Percentiles rank a stretch among this genome's conserved stretches.
phyloP scores from a whole-genome alignment of 2,113 vertebrate genomes.

The Hylia prasina region DNA sequence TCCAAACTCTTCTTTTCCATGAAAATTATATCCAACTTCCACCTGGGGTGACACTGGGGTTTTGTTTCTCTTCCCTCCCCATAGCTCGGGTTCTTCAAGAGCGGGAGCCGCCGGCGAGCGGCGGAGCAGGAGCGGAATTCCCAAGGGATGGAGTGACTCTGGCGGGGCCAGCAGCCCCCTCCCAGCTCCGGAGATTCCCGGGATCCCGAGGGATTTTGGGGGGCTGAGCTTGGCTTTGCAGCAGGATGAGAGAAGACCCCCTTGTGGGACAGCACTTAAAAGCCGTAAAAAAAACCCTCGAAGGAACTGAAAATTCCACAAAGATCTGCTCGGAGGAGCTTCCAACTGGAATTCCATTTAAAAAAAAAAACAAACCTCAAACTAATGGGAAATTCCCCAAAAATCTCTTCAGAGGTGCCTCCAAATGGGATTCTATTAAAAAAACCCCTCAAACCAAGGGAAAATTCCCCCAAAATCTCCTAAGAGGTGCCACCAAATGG shows the following conservation, averaged over 20 bases:
- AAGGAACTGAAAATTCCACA: background rate
- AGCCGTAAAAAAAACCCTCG: background rate
- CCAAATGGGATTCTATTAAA: background rate
- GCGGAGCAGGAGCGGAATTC: conserved; percentile 58
- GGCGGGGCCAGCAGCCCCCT: background rate
- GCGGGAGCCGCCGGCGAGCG: conserved; percentile 71
- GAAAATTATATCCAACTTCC: accelerated
- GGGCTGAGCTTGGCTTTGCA: background rate
- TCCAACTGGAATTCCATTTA: background rate
- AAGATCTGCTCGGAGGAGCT: background rate
- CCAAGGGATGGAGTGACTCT: conserved; percentile 75
- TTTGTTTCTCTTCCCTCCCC: background rate
- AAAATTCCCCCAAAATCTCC: background rate
- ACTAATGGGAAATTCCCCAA: background rate
- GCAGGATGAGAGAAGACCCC: background rate
- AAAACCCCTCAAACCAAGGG: no score
- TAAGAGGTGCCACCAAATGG: no score
- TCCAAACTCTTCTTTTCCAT: accelerated
- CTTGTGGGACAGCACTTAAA: background rate
- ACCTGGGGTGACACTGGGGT: background rate
- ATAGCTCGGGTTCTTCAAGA: conserved; percentile 94
- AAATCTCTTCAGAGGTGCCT: background rate
- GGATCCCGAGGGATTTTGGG: background rate
- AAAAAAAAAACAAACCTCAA: no score
- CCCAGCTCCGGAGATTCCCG: background rate